Evolutionary conservation across 2,888 invertebrate species (phyloP), one percentile per base, ranked within the genome.

Genomic region (Nebria salina): DNA sequence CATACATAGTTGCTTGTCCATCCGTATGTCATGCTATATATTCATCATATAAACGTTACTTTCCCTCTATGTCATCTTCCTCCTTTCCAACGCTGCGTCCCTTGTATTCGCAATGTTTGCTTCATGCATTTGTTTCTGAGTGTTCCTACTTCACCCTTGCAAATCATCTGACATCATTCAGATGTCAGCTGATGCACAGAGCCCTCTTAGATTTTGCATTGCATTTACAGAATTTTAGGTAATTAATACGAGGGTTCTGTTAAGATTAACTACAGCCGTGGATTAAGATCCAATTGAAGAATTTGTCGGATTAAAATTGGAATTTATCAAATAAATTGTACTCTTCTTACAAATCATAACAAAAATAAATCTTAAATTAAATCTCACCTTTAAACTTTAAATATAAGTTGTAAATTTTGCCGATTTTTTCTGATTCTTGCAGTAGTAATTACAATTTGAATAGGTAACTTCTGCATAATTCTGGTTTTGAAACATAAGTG

Each of bases 211-310:
- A 15, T 43, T 9, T 43, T 6, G 68, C 77, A 65, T 66, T 79
- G 74, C 78, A 79, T 74, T 74, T 65, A 41, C 25, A 11, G 54
- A 66, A 66, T 74, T 78, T 34, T 73, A 66, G 66, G 78, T 79
- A 79, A 79, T 79, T 79, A 79, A 79, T 79, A 74, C 73, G 20
- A 74, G 78, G 73, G 78, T 74, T 73, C 70, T 65, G 65, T 25
- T 64, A 77, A 70, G 11, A 68, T 72, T 70, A 20, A 26, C 26
- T 25, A 8, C 68, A 68, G 68, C 7, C 20, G 8, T 26, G 68
- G 68, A 68, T 20, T 68, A 25, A 68, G 54, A 54, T 54, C 2
- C 2, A 54, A 54, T 54, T 54, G 54, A 13, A 34, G 54, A 54
- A 54, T 54, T 54, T 54, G 54, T 13, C 4, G 54, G 13, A 11